Conservation (phyloP, 2,888 invertebrate genomes). For the Pseudeuparius sepicola region DNA sequence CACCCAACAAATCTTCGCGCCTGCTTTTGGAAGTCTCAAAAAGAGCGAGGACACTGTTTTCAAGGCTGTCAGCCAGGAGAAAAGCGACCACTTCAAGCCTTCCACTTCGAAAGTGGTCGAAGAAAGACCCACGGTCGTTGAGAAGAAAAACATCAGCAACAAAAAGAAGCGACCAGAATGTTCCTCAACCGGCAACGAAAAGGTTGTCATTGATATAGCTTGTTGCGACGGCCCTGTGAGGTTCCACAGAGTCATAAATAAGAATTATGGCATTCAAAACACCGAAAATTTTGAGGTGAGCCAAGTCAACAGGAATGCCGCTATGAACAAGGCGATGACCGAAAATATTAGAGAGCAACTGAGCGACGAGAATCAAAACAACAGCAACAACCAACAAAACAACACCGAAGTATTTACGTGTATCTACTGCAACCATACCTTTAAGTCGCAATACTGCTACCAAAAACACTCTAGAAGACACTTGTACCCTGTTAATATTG, state of each 20-base stretch:
- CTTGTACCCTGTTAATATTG: slow-evolving; percentile 50
- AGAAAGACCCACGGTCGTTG: not conserved
- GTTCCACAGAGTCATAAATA: slow-evolving; percentile 76
- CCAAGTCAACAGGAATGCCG: slow-evolving; percentile 31
- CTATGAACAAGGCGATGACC: slow-evolving; percentile 38
- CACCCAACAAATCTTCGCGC: slow-evolving; percentile 28
- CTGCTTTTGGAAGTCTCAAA: slow-evolving; percentile 24
- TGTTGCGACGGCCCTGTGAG: slow-evolving; percentile 86
- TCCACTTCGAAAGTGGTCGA: slow-evolving; percentile 14
- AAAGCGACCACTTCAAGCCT: slow-evolving; percentile 11
- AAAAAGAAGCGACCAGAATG: slow-evolving; percentile 18
- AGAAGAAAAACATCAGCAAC: slow-evolving; percentile 8
- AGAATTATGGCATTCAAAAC: slow-evolving; percentile 52
- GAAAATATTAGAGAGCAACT: slow-evolving; percentile 36
- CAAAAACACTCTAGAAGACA: slow-evolving; percentile 67
- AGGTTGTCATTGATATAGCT: slow-evolving; percentile 74
- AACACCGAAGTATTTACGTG: slow-evolving; percentile 50
- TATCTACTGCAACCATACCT: slow-evolving; percentile 66
- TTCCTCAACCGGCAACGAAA: slow-evolving; percentile 29
- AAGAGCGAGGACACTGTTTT: slow-evolving; percentile 36
- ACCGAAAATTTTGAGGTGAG: slow-evolving; percentile 29
- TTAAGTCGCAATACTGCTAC: slow-evolving; percentile 79
- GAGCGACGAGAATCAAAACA: slow-evolving; percentile 29
- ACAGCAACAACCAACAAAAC: slow-evolving; percentile 28
- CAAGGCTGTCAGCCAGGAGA: slow-evolving; percentile 20